Percentiles rank a stretch among this genome's conserved stretches.
Evolutionary conservation across 1,140 invertebrate species (phyloP).

Genomic region (Eueides isabella): DNA sequence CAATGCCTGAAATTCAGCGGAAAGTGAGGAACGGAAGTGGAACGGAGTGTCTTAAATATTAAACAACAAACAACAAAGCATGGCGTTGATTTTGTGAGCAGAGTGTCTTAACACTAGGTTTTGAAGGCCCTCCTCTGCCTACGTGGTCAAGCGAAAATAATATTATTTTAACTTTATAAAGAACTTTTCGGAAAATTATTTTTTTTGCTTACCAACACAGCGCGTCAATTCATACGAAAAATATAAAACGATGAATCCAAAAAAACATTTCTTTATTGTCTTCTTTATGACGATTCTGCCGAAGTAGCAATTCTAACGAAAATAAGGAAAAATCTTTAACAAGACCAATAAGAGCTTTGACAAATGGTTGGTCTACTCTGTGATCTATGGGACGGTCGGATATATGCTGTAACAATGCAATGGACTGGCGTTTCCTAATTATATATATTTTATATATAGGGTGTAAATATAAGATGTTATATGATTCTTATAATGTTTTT

Average conservation of each 20-base stretch:
- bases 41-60: no score
- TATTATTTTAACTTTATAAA: no score
- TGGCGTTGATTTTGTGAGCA: no score
- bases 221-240: not conserved
- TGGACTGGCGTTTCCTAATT: slow-evolving; percentile 17
- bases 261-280: slow-evolving; percentile 16
- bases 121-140: no score
- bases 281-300: slow-evolving; percentile 32
- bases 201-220: not conserved
- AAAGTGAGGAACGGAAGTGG: no score
- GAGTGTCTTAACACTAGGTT: no score
- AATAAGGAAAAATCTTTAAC: slow-evolving; percentile 45
- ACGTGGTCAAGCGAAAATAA: no score
- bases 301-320: slow-evolving; percentile 31
- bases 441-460: not conserved
- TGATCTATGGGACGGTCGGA: slow-evolving; percentile 24
- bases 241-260: slow-evolving; percentile 1
- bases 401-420: slow-evolving; percentile 15
- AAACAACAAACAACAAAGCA: no score
- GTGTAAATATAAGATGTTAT: not conserved
- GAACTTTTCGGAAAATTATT: not conserved
- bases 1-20: no score
- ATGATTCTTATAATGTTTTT: no score
- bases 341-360: slow-evolving; percentile 43
- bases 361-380: slow-evolving; percentile 35